Base-by-base conservation (phyloP, 2,113 vertebrate species). In the Tylochromis polylepis region DNA sequence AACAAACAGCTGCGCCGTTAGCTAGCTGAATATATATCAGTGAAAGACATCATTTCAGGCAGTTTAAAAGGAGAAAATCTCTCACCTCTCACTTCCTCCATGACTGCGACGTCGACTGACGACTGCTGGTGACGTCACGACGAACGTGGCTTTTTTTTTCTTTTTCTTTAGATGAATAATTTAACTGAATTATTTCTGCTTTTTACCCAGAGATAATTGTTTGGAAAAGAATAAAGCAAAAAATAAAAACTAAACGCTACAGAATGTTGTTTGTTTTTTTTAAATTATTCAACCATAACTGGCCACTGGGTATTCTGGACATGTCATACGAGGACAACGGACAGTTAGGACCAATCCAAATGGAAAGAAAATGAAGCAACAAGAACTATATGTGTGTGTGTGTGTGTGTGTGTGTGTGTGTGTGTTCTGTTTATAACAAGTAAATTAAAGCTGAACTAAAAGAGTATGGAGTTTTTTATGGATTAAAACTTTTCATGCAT, bases 1-100 rank as follows among this genome's bases (percentile, higher is more conserved):
- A 56, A 43, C 2, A 56, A 27, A 53, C 8, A 4, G 4, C 5
- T 1, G 18, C 11, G 5, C 1, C 10, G 2, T 3, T 4, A 10
- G 34, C 14, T 27, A 4, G 11, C 22, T 43, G 1, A 3, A 20
- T 9, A 29, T 14, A 27, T 2, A 12, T 11, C 11, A 1, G 6
- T 2, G 2, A 1, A 80, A 77, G 1, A 5, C 5, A 36, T 5
- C 4, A 43, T 81, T 83, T 36, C 11, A 90, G 65, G 10, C 5
- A 60, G 49, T 8, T 41, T 29, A 46, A 62, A 70, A 65, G 43
- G 82, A 83, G 84, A 79, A 55, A 14, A 79, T 12, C 51, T 16
- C 59, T 95, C 43, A 97, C 96, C 96, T 96, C 94, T 93, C 14
- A 96, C 96, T 95, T 96, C 95, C 95, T 95, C 95, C 96, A 97